phyloP scores from a whole-genome alignment of 2,113 vertebrate genomes.

The Oreochromis niloticus region DNA sequence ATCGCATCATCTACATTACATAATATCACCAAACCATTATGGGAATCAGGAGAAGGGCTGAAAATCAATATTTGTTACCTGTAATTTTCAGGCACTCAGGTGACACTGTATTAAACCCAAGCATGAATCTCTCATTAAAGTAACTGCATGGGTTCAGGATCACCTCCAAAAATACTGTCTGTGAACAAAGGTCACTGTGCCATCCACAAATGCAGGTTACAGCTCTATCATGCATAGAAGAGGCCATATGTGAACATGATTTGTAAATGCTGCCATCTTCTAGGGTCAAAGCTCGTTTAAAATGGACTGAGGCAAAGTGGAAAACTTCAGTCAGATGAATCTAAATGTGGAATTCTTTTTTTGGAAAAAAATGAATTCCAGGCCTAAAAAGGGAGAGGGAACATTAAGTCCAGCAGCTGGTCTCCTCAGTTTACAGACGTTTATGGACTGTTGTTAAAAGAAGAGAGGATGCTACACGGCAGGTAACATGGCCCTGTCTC shows the following conservation, averaged over 20 bases:
- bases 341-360: background rate
- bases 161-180: background rate
- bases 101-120: background rate
- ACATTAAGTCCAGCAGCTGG: background rate
- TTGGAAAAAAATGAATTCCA: background rate
- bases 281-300: background rate
- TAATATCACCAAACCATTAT: background rate
- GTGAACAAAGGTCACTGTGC: accelerated
- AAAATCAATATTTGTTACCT: background rate
- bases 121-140: background rate
- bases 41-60: background rate
- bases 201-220: background rate
- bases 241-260: background rate
- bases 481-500: background rate
- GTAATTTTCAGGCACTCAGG: background rate
- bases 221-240: background rate
- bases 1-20: background rate
- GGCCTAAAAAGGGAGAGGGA: background rate
- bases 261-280: background rate
- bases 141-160: background rate
- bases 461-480: background rate
- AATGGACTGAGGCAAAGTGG: background rate
- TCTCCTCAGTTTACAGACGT: background rate
- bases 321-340: background rate
- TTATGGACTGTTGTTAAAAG: background rate